These are phyloP conservation scores for Echinops telfairi DNA, from an alignment of 2,113 vertebrate genomes.

Conservation along the genomic window DNA sequence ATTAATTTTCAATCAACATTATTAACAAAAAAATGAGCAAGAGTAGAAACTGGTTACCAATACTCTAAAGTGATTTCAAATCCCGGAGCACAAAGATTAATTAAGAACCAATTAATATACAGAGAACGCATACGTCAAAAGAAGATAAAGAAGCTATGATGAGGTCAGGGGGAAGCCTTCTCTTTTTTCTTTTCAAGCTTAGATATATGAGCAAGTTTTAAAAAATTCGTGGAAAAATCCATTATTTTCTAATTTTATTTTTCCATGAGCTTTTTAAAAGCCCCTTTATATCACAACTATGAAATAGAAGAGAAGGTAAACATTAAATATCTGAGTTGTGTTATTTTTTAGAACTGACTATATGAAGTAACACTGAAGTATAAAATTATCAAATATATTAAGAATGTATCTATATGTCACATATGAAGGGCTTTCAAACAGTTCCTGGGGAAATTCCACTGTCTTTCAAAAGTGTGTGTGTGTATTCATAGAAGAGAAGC, in stretches of 20 bases:
- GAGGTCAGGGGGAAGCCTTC: constrained; percentile 80
- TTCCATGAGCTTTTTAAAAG: no score
- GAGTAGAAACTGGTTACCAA: constrained; percentile 76
- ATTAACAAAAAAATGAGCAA: constrained; percentile 71
- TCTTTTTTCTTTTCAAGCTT: constrained; percentile 60
- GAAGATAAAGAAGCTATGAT: constrained; percentile 67
- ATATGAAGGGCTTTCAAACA: no score
- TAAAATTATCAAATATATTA: not conserved
- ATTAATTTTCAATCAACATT: constrained; percentile 83
- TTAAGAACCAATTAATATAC: constrained; percentile 85
- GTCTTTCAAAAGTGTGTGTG: no score
- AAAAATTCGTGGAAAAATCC: no score
- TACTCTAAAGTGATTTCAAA: constrained; percentile 83
- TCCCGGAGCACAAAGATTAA: constrained; percentile 83
- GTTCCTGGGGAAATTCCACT: no score
- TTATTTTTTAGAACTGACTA: constrained; percentile 38
- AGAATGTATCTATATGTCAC: not conserved
- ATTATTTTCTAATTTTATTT: no score
- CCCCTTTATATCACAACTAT: constrained; percentile 37
- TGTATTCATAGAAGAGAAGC: not conserved
- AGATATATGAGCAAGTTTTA: not conserved
- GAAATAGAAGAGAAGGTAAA: constrained; percentile 15
- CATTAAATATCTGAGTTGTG: not conserved
- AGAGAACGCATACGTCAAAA: constrained; percentile 63
- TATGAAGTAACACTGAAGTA: not conserved